Base-by-base conservation (phyloP, 2,888 invertebrate species). In the Heliconius charithonia region DNA sequence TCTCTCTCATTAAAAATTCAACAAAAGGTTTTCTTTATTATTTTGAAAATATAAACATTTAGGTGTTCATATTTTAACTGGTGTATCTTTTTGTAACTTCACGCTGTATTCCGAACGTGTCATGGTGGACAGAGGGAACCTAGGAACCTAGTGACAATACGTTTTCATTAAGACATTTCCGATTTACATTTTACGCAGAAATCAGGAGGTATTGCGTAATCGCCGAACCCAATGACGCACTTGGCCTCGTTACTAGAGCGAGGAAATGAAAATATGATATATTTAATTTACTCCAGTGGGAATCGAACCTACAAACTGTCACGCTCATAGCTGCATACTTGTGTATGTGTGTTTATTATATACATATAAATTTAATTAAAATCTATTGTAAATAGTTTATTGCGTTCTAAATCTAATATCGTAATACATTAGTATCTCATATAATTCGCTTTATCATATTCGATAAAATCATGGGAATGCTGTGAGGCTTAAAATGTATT, bases 1-100 rank as follows among this genome's bases (percentile, higher is more conserved):
- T 69, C 13, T 45, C 69, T 25, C 69, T 69, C 69, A 69, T 69
- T 69, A 69, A 69, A 69, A 69, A 69, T 45, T 69, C 25, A 69
- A 41, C 16, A 25, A 69, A n/a, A 69, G 69, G 41, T 41, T 25
- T 69, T 69, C 45, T 69, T 69, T 45, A 69, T 69, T 69, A 45
- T 16, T n/a, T 45, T 25, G 41, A 25, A 45, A 41, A 45, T 45
- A 25, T 27, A 19, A 69, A 41, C 45, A 69, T 45, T 69, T 41
- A 9, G 45, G n/a, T 41, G 25, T 25, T 45, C 9, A 4, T 41
- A 41, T 67, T 37, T 25, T 67, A 25, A 41, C 25, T 7, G n/a
- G 12, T 32, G 13, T 69, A 19, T 69, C 37, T 37, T 41, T 16
- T n/a, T 69, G 13, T 41, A 51, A 19, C 19, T 19, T 51, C 51